Evolutionary conservation across 2,113 vertebrate species (phyloP).

Genomic region (Lagenorhynchus albirostris): DNA sequence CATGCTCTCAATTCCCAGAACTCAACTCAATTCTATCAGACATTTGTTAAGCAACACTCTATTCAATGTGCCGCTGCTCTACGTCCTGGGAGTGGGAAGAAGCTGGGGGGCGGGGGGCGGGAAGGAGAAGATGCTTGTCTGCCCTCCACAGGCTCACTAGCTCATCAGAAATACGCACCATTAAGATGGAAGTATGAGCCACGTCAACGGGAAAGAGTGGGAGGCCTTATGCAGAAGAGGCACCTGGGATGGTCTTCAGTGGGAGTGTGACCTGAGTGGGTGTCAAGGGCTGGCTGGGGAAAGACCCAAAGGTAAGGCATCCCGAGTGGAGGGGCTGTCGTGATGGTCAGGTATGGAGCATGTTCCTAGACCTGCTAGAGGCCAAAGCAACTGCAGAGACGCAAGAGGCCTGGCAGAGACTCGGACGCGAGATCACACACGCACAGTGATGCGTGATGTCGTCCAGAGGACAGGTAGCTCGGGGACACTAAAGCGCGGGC

Average conservation of each 20-base stretch:
- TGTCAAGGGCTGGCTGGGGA: too few relatives aligned
- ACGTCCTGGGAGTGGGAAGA: background rate
- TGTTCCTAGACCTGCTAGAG: background rate
- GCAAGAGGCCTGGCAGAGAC: background rate
- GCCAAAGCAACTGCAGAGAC: background rate
- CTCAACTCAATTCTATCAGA: background rate
- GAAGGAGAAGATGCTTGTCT: accelerated
- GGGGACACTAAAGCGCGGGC: background rate
- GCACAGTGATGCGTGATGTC: too few relatives aligned
- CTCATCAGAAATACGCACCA: accelerated
- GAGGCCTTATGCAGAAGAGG: background rate
- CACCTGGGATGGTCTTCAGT: background rate
- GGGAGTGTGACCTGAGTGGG: background rate
- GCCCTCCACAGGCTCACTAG: background rate
- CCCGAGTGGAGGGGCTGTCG: background rate
- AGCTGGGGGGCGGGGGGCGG: background rate
- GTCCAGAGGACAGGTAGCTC: background rate
- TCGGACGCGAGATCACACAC: accelerated
- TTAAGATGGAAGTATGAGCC: background rate
- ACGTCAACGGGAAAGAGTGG: background rate
- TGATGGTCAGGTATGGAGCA: background rate
- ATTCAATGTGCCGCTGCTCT: too few relatives aligned
- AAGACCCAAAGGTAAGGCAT: background rate
- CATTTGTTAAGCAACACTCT: too few relatives aligned
- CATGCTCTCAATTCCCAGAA: background rate